Evolutionary conservation across 2,797 vertebrate genomes (phyloP).

Genomic region (Sebastes aleutianus): DNA sequence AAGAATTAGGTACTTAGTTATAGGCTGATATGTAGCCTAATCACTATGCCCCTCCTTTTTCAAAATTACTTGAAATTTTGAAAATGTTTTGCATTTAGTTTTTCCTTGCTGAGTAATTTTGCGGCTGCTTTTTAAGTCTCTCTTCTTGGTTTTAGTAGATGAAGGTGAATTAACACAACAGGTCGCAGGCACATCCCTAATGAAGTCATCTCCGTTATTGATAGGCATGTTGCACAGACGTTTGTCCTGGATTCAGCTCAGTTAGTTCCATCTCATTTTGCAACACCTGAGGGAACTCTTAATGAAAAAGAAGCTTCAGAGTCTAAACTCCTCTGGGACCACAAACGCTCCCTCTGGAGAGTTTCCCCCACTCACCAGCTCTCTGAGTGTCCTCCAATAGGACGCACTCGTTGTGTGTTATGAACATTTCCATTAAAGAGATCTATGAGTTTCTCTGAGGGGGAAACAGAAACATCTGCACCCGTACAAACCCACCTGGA

Average conservation of each 20-base stretch:
- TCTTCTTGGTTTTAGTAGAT: background rate
- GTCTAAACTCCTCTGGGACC: constrained; percentile 25
- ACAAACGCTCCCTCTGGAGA: constrained; percentile 17
- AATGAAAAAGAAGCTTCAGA: constrained; percentile 35
- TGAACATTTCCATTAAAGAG: constrained; percentile 27
- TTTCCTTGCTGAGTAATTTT: background rate
- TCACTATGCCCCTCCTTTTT: background rate
- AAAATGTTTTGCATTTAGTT: constrained; percentile 3
- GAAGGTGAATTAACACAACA: background rate
- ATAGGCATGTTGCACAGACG: background rate
- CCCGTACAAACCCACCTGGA: constrained; percentile 19
- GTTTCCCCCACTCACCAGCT: background rate
- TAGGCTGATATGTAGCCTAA: background rate
- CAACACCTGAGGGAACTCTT: constrained; percentile 24
- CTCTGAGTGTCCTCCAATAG: constrained; percentile 3
- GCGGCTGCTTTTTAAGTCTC: background rate
- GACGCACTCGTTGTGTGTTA: background rate
- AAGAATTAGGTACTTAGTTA: background rate
- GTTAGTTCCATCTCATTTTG: constrained; percentile 14
- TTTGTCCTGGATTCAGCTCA: constrained; percentile 12
- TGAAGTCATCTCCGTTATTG: background rate
- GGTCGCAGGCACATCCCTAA: background rate
- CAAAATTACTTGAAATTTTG: constrained; percentile 1
- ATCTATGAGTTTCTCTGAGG: constrained; percentile 14
- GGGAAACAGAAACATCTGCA: constrained; percentile 14